Evolutionary conservation across 2,888 invertebrate species (phyloP).

Genomic region (Drymonia ruficornis): DNA sequence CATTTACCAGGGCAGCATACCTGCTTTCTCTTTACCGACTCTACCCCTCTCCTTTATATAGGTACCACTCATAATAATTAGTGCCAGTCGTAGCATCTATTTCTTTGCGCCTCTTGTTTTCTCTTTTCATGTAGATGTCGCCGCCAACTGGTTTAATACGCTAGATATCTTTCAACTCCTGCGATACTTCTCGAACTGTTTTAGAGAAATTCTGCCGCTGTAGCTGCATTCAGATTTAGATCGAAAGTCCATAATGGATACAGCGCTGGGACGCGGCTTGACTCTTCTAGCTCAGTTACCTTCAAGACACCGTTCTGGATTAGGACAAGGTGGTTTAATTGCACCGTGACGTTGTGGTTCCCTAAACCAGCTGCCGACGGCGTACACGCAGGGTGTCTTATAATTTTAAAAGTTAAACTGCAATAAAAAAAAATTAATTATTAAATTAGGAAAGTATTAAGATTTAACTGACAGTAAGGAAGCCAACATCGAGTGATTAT

Average conservation of each 20-base stretch:
- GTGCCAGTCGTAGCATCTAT: conserved; percentile 27
- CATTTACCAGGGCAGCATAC: conserved; percentile 2
- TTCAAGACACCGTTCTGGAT: conserved; percentile 17
- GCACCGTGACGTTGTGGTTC: too few species aligned
- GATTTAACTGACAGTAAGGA: too few species aligned
- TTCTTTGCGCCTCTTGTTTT: conserved; percentile 13
- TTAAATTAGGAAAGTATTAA: too few species aligned
- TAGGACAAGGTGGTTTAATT: conserved; percentile 7
- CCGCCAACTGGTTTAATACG: too few species aligned
- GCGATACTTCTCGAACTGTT: neutral
- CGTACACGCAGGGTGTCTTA: too few species aligned
- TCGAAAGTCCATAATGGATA: conserved; percentile 14
- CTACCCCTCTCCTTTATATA: conserved; percentile 12
- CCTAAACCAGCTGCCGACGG: too few species aligned
- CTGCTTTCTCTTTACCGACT: conserved; percentile 5
- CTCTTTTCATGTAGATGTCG: neutral
- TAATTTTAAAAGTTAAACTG: too few species aligned
- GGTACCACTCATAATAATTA: conserved; percentile 25
- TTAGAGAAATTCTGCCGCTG: conserved; percentile 4
- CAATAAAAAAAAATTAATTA: too few species aligned
- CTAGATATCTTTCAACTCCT: neutral
- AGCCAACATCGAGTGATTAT: too few species aligned
- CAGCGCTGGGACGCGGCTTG: conserved; percentile 19
- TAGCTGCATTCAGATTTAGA: neutral
- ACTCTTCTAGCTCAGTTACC: conserved; percentile 14